phyloP scores from a whole-genome alignment of 2,113 vertebrate species.

The Pontoporia blainvillei region DNA sequence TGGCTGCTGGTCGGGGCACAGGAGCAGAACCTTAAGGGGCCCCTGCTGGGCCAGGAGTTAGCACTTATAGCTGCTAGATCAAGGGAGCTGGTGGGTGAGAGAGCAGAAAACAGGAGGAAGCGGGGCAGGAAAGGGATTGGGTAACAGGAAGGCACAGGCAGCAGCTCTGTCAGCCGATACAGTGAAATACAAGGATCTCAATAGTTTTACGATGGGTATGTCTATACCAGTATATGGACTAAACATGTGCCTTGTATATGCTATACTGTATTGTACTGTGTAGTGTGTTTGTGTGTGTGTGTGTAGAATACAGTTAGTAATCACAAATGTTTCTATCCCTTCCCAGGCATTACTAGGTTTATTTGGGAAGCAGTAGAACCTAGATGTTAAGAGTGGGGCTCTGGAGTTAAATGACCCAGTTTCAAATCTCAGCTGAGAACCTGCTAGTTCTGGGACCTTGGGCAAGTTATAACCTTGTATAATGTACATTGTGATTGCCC shows the following conservation, averaged over 20 bases:
- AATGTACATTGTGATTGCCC: background rate
- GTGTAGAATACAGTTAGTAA: background rate
- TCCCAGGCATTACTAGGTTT: background rate
- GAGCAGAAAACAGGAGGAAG: background rate
- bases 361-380: background rate
- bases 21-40: background rate
- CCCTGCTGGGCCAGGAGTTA: background rate
- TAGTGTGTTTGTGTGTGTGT: background rate
- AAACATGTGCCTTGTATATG: background rate
- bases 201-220: background rate
- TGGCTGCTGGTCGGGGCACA: background rate
- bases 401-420: background rate
- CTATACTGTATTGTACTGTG: background rate
- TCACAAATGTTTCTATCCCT: background rate
- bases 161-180: background rate
- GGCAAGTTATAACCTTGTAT: background rate
- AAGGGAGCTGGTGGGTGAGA: background rate
- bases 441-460: background rate
- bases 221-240: background rate
- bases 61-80: background rate
- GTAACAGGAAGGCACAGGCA: background rate
- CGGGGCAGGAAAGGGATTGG: rapidly evolving
- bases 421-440: background rate
- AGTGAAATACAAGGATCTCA: background rate
- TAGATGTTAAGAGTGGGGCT: background rate